Evolutionary conservation across 2,888 invertebrate genomes (phyloP).

Genomic region (Conops quadrifasciatus): DNA sequence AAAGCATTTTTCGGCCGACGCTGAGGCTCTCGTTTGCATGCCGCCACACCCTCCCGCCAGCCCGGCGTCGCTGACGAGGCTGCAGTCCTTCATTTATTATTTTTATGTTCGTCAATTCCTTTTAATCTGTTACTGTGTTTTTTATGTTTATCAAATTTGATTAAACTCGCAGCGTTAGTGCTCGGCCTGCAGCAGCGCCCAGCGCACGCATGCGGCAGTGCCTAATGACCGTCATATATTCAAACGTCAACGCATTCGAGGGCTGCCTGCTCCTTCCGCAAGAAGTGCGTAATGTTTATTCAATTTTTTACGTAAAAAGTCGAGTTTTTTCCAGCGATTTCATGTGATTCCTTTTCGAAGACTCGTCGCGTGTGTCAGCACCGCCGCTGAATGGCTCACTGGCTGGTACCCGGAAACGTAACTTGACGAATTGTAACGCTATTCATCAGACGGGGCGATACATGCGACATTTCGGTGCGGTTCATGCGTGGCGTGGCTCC

Average conservation of each 20-base stretch:
- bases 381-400: not conserved
- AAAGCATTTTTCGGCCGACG: conserved; percentile 53
- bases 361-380: conserved; percentile 14
- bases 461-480: conserved; percentile 6
- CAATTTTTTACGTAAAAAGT: conserved; percentile 37
- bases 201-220: not conserved
- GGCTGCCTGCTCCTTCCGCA: conserved; percentile 31
- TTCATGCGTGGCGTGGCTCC: not conserved
- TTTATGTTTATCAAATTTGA: conserved; percentile 57
- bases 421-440: conserved; percentile 51
- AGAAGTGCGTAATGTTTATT: conserved; percentile 29
- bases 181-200: not conserved
- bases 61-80: not conserved
- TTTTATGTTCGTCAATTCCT: conserved; percentile 25
- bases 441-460: conserved; percentile 47
- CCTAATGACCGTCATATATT: conserved; percentile 49
- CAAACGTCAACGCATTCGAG: conserved; percentile 53
- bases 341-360: conserved; percentile 10
- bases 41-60: not conserved
- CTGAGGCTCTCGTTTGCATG: conserved; percentile 9
- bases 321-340: conserved; percentile 27
- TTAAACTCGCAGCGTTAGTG: conserved; percentile 50
- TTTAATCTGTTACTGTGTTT: conserved; percentile 31
- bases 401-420: conserved; percentile 43
- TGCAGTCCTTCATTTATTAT: conserved; percentile 29